Evolutionary conservation across 2,797 vertebrate species (phyloP).

Genomic region (Bufotes viridis): DNA sequence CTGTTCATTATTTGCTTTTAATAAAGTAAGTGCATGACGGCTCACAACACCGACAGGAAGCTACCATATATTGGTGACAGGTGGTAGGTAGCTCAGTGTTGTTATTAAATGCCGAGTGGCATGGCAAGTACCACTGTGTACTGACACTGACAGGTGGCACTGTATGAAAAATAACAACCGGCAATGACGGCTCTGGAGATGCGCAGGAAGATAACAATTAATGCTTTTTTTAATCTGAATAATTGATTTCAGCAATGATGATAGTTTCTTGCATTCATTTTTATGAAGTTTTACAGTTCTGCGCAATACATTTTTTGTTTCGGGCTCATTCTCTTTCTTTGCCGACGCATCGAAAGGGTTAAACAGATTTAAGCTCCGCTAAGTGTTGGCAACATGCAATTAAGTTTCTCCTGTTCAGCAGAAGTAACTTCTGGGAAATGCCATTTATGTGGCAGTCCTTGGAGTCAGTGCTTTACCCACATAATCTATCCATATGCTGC

Average conservation of each 20-base stretch:
- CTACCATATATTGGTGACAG: slow-evolving; percentile 53
- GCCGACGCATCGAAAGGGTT: background rate
- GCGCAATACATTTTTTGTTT: background rate
- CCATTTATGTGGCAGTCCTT: slow-evolving; percentile 12
- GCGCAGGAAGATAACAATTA: slow-evolving; percentile 16
- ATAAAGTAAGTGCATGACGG: slow-evolving; percentile 46
- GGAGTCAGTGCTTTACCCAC: slow-evolving; percentile 11
- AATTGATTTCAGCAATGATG: background rate
- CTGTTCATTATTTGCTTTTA: slow-evolving; percentile 56
- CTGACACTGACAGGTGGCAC: slow-evolving; percentile 51
- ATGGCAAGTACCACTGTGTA: slow-evolving; percentile 42
- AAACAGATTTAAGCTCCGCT: background rate
- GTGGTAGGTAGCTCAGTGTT: slow-evolving; percentile 49
- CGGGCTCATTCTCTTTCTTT: background rate
- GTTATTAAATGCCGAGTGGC: slow-evolving; percentile 47
- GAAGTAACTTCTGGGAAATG: slow-evolving; percentile 21
- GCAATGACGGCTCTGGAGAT: slow-evolving; percentile 32
- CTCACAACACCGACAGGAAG: slow-evolving; percentile 39
- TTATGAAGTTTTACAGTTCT: background rate
- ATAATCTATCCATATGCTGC: slow-evolving; percentile 26
- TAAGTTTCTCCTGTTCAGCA: slow-evolving; percentile 5
- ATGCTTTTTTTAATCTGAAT: background rate
- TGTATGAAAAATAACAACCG: slow-evolving; percentile 45
- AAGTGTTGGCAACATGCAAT: background rate
- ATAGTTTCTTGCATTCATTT: background rate